Base-by-base conservation (phyloP, 2,797 vertebrate genomes). In the Phataginus tricuspis region DNA sequence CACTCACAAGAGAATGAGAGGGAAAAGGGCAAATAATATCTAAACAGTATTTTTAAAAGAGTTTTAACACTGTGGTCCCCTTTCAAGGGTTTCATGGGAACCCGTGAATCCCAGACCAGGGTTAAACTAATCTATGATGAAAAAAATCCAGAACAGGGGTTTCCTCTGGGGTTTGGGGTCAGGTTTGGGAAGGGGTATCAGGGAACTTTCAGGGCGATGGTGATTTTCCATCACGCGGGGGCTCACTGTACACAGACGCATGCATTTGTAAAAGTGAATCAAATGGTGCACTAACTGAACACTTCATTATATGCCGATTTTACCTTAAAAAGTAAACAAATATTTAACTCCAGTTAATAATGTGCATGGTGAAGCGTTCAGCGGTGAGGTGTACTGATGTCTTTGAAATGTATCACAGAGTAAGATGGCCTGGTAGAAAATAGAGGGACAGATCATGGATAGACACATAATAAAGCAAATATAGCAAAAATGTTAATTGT, bases 401-500 rank as follows among this genome's bases (percentile, higher is more conserved):
- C 29, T 59, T 6, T 51, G 72, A 77, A 82, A 51, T 55, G 34
- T 29, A 61, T 34, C 31, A n/a, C 51, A 80, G 18, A 42, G 19
- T 19, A 61, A 37, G 55, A 77, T 5, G 53, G 19, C 21, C 39
- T 31, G 39, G 12, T 13, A 9, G 63, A 19, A 77, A 42, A 72
- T 0, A 19, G 61, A 51, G 39, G 51, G 5, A 7, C 2, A 21
- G 16, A 45, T 9, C 4, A 25, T 5, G 14, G 51, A 66, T 0
- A 16, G 42, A 31, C 10, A 16, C 0, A 0, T 2, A 21, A 34
- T 27, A 12, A 77, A 39, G 84, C 27, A 23, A 53, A n/a, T 1
- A 19, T 0, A 51, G 66, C 21, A 27, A 27, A 45, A 6, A 5
- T 1, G 1, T 10, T 39, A n/a, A 2, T 0, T 16, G 34, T 0